These are phyloP conservation scores for Microcebus ravelobensis DNA, from an alignment of 2,113 vertebrate genomes.

Conservation along the genomic window DNA sequence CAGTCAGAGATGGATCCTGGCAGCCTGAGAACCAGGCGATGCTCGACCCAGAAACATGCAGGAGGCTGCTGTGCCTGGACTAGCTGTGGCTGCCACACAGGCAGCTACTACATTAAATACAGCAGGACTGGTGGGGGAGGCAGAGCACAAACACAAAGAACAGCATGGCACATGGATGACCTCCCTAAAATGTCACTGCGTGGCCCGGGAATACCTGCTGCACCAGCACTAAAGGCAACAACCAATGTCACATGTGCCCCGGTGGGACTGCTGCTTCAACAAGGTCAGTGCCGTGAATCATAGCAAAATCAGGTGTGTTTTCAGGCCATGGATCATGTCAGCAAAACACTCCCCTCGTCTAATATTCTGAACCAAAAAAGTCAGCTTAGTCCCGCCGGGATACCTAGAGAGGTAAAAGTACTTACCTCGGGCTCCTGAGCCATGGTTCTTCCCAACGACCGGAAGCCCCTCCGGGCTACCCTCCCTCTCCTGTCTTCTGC, in stretches of 20 bases:
- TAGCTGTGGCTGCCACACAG: not conserved
- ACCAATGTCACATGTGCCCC: rapidly evolving
- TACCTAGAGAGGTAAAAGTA: not conserved
- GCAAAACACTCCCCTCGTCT: not conserved
- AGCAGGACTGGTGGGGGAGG: not conserved
- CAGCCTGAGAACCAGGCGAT: not conserved
- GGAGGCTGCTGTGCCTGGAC: not conserved
- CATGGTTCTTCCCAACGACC: not conserved
- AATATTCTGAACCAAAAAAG: not conserved
- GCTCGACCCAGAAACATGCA: rapidly evolving
- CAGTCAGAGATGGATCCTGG: too few species aligned
- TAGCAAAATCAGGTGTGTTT: not conserved
- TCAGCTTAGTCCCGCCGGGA: not conserved
- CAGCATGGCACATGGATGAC: not conserved
- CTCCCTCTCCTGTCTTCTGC: not conserved
- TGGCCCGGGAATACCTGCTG: too few species aligned
- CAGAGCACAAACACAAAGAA: not conserved
- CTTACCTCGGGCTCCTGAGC: conserved; percentile 40
- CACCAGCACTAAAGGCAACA: not conserved
- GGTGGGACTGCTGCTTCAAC: rapidly evolving
- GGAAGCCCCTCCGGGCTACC: not conserved
- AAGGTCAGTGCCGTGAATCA: not conserved
- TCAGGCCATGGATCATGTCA: rapidly evolving
- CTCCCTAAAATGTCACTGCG: not conserved
- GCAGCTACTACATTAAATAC: not conserved